Conservation (phyloP, 2,888 invertebrate genomes). For the Nephrotoma appendiculata region DNA sequence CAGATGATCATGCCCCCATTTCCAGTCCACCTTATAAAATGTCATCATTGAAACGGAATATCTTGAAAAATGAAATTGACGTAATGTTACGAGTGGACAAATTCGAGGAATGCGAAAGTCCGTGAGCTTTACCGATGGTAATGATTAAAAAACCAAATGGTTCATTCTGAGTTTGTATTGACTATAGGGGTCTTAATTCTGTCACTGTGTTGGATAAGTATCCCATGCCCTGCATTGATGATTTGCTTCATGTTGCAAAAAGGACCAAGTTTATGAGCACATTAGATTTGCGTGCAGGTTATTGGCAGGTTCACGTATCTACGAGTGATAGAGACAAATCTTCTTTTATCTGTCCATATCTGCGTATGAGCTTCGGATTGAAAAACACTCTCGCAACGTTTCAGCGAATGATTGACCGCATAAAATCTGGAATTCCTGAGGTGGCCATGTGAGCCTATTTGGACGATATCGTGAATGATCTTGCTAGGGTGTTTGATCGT, state of each 20-base stretch:
- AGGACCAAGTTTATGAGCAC: slow-evolving; percentile 19
- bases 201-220: slow-evolving; percentile 21
- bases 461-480: neutral
- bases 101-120: slow-evolving; percentile 11
- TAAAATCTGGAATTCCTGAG: slow-evolving; percentile 7
- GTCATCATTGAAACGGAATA: too few species aligned
- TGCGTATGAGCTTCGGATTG: slow-evolving; percentile 20
- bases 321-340: slow-evolving; percentile 16
- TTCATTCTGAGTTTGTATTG: slow-evolving; percentile 5
- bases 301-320: too few species aligned
- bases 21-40: too few species aligned
- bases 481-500: neutral
- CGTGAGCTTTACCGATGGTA: slow-evolving; percentile 12
- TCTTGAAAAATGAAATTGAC: slow-evolving; percentile 5
- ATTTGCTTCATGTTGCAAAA: slow-evolving; percentile 22
- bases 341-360: slow-evolving; percentile 22
- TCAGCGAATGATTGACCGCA: slow-evolving; percentile 10
- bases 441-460: neutral
- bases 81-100: slow-evolving; percentile 10
- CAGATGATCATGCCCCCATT: too few species aligned
- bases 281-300: slow-evolving; percentile 19
- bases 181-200: slow-evolving; percentile 13
- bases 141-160: slow-evolving; percentile 18
- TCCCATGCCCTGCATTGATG: slow-evolving; percentile 27
- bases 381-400: too few species aligned